A percentile compares a stretch with the other conserved stretches of the same genome.
Evolutionary conservation across 2,113 vertebrate species (phyloP).

Genomic region (Physeter macrocephalus): DNA sequence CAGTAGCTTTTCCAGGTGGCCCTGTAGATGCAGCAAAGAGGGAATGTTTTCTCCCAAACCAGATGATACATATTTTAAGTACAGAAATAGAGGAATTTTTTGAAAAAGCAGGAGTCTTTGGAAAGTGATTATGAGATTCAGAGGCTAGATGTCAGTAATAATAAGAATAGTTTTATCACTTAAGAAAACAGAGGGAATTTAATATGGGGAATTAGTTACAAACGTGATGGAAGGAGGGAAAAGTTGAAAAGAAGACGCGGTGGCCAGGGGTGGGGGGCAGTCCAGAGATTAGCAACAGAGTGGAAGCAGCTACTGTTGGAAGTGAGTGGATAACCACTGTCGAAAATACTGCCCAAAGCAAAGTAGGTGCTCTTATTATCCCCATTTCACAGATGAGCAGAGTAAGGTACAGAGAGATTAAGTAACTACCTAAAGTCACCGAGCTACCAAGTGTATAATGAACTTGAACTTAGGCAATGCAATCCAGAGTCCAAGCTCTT

Average conservation of each 20-base stretch:
- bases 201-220: background rate
- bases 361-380: background rate
- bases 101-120: background rate
- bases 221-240: background rate
- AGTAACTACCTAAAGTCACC: background rate
- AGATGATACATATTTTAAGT: background rate
- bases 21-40: background rate
- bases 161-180: background rate
- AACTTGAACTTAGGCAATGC: background rate
- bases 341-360: background rate
- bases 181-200: background rate
- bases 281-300: background rate
- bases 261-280: background rate
- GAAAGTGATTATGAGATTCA: background rate
- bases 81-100: background rate
- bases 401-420: background rate
- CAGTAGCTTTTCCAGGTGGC: background rate
- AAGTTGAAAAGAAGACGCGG: background rate
- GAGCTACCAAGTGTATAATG: background rate
- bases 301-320: background rate
- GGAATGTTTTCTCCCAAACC: background rate
- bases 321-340: background rate
- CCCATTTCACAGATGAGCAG: background rate
- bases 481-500: background rate
- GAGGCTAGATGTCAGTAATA: background rate